These are phyloP conservation scores for Meteorus cinctellus DNA, from an alignment of 2,888 invertebrate species.

Conservation along the genomic window DNA sequence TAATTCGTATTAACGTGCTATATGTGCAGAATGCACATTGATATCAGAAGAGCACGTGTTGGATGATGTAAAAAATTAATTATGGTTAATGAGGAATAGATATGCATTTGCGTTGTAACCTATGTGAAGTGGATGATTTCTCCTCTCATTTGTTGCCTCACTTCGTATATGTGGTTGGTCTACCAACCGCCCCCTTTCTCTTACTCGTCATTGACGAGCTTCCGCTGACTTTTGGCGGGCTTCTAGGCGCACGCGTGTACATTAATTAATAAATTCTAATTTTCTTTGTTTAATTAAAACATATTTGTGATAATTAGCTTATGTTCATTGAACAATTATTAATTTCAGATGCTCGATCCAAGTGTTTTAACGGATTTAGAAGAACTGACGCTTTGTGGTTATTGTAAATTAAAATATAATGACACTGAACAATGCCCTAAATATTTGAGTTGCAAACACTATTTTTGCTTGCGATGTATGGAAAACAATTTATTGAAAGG, in stretches of 20 bases:
- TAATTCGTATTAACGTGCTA: background rate
- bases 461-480: constrained; percentile 85
- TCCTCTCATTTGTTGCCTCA: constrained; percentile 42
- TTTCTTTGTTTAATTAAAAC: background rate
- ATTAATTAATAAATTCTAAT: background rate
- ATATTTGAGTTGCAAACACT: constrained; percentile 84
- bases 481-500: constrained; percentile 81
- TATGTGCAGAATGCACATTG: background rate
- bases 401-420: constrained; percentile 85
- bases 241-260: constrained; percentile 66
- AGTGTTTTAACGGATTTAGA: constrained; percentile 81
- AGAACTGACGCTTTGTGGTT: constrained; percentile 84
- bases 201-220: constrained; percentile 45
- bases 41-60: constrained; percentile 10
- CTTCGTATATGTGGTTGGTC: constrained; percentile 20
- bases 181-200: constrained; percentile 42
- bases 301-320: too few species aligned
- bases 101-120: constrained; percentile 25
- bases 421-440: constrained; percentile 83
- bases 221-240: constrained; percentile 66
- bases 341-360: constrained; percentile 77
- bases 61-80: background rate
- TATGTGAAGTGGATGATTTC: constrained; percentile 31
- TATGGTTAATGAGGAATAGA: background rate
- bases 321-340: background rate